Evolutionary conservation across 1,140 invertebrate genomes (phyloP), one percentile per base, ranked within the genome.

Genomic region (Phthorimaea operculella): DNA sequence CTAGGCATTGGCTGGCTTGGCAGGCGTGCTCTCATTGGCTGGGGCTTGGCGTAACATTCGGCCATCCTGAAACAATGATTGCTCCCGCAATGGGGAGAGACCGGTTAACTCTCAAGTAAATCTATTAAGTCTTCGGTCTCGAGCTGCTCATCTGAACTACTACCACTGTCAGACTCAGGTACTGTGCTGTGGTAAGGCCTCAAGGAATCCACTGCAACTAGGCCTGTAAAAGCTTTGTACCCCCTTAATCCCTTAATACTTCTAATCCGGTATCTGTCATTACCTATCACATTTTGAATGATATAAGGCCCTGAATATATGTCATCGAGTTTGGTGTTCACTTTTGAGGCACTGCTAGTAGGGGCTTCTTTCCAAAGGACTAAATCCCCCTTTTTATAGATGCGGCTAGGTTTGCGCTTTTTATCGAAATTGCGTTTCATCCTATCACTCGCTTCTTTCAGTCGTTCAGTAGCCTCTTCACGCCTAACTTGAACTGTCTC

Each of bases 401-500:
- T 52, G 33, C 9, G 17, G 33, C 36, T 14, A 12, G 1, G 45
- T 59, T 72, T 66, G 2, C 60, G 60, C 11, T 47, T 17, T 16
- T 64, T 66, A 15, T 70, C 62, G 58, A 53, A 70, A 51, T 71
- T 49, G 18, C 47, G 53, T 48, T 67, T 69, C 63, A 70, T 70
- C 9, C 16, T 58, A 11, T 11, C 54, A 44, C 50, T 60, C 9
- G 53, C 51, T 54, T 50, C 52, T 36, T 60, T 33, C 9, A 58
- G 58, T 1, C 52, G 51, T 3, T 9, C 18, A 14, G 14, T 36
- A 17, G 63, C 63, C 10, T 51, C 65, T n/a, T 36, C 16, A 9
- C 60, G 65, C 1, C 14, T 54, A 10, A 21, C 4, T 10, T 57
- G 4, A 15, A 57, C 50, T 8, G 55, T 15, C n/a, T 54, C 55